Percentiles rank a stretch among this genome's conserved stretches.
Evolutionary conservation across 2,797 vertebrate species (phyloP).

Genomic region (Podargus strigoides): DNA sequence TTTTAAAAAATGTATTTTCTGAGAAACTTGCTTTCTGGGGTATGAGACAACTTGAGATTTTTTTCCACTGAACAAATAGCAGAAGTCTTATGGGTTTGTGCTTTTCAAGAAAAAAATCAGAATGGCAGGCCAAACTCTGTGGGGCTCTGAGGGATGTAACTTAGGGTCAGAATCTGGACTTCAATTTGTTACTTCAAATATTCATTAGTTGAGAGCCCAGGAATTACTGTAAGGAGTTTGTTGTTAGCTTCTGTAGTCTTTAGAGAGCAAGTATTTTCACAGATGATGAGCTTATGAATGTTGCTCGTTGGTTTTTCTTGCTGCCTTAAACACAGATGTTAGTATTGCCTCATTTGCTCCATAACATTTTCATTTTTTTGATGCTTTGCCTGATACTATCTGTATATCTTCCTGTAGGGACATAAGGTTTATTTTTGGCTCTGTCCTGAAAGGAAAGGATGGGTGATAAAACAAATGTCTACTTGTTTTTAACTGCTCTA

Average conservation of each 20-base stretch:
- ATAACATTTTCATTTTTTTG: not conserved
- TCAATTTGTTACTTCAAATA: not conserved
- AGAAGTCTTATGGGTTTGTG: not conserved
- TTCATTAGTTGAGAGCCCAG: not conserved
- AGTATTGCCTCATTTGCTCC: not conserved
- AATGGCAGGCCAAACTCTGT: not conserved
- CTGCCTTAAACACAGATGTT: not conserved
- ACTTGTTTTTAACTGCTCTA: not conserved
- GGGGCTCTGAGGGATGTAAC: not conserved
- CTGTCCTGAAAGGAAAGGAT: not conserved
- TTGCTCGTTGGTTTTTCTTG: not conserved
- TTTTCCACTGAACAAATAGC: not conserved
- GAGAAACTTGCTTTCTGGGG: not conserved
- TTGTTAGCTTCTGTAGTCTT: not conserved
- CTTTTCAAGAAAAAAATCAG: not conserved
- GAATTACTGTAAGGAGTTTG: not conserved
- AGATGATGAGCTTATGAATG: not conserved
- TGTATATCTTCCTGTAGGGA: not conserved
- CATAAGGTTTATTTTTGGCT: not conserved
- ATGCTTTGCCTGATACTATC: not conserved
- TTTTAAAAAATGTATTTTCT: not conserved
- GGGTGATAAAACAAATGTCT: not conserved
- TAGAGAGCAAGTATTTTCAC: not conserved
- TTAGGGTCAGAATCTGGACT: not conserved
- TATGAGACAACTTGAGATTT: not conserved